phyloP scores from a whole-genome alignment of 1,140 invertebrate species.

The Metopolophium dirhodum region DNA sequence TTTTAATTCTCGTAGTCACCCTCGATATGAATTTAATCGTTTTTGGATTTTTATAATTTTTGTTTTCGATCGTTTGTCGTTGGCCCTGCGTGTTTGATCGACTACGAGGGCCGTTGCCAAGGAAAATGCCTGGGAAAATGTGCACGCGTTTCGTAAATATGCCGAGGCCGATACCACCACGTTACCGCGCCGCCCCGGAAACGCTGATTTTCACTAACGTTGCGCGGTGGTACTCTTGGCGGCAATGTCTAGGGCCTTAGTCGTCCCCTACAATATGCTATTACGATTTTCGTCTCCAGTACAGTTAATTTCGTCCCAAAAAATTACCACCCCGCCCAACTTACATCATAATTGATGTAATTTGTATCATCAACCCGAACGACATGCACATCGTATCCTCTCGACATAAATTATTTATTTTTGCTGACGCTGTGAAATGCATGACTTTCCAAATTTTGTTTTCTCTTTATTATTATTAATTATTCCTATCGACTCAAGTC shows the following conservation, averaged over 20 bases:
- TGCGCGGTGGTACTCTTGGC: not conserved
- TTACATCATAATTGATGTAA: no score
- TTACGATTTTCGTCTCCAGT: not conserved
- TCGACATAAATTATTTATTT: no score
- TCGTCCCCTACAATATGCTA: not conserved
- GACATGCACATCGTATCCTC: not conserved
- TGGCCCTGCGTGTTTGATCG: not conserved
- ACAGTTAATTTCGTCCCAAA: not conserved
- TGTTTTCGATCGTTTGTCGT: not conserved
- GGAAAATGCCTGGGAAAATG: not conserved
- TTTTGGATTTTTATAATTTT: not conserved
- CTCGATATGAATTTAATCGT: not conserved
- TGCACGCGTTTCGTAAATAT: not conserved
- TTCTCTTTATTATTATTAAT: not conserved
- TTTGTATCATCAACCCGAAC: not conserved
- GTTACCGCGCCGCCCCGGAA: not conserved
- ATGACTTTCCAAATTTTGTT: not conserved
- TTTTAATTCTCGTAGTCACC: no score
- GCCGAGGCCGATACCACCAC: not conserved
- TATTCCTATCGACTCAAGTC: no score
- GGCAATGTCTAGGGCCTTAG: not conserved
- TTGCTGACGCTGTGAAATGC: not conserved
- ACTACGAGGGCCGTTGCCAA: not conserved
- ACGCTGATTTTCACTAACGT: not conserved
- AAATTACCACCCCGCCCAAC: not conserved